phyloP scores from a whole-genome alignment of 64 coral and sea anemone species.

The Montipora capricornis region DNA sequence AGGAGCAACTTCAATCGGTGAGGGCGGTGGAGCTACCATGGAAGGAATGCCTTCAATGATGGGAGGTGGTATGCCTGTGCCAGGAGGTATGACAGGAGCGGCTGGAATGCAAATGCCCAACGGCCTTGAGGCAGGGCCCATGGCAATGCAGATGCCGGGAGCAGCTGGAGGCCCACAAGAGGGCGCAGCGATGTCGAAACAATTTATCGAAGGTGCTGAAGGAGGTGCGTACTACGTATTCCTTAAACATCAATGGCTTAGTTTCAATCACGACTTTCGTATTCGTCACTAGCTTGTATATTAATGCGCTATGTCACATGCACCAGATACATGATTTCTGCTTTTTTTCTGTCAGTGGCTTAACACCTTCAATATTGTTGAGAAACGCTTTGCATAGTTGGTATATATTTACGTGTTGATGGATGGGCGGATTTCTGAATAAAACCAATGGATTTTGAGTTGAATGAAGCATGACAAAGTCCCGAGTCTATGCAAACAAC shows the following conservation, averaged over 20 bases:
- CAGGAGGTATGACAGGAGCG: conserved; percentile 21
- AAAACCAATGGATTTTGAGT: no score
- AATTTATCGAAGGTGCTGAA: conserved; percentile 49
- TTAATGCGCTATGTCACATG: no score
- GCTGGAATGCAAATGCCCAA: conserved; percentile 20
- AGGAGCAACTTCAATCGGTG: conserved; percentile 74
- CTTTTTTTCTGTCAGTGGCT: no score
- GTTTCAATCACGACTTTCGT: no score
- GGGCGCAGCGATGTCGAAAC: conserved; percentile 30
- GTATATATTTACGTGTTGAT: no score
- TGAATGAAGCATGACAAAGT: no score
- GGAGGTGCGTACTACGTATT: not conserved
- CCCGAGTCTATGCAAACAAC: no score
- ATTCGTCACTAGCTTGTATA: no score
- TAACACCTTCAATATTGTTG: no score
- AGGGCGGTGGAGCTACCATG: conserved; percentile 51
- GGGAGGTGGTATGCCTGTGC: conserved; percentile 25
- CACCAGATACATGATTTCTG: not conserved
- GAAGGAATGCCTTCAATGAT: conserved; percentile 48
- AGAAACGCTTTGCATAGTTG: no score
- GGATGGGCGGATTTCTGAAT: no score
- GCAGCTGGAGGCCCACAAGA: conserved; percentile 12
- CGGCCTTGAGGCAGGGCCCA: conserved; percentile 14
- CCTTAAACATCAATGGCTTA: not conserved
- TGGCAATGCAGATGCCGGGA: conserved; percentile 12